Base-by-base conservation (phyloP, 2,797 vertebrate genomes). In the Lutjanus argentimaculatus region DNA sequence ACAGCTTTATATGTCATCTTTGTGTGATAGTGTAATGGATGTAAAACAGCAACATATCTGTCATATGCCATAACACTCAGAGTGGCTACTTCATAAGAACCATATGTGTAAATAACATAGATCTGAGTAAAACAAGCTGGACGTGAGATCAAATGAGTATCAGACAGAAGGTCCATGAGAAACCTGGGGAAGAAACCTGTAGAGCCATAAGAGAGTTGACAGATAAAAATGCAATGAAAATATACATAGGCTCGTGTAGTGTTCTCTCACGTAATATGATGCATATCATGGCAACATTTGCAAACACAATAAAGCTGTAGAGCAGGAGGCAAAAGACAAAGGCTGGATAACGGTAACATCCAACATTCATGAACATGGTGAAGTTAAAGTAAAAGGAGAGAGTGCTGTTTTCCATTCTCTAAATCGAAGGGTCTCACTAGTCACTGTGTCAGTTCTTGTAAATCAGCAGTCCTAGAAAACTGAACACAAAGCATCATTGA, bases 21-120 rank as follows among this genome's bases (percentile, higher is more conserved):
- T 4, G 13, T 80, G 51, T 84, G 73, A 65, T 89, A 86, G 14
- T 80, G 79, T 61, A 90, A 67, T 22, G 89, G 87, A 11, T 85
- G 57, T 63, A 83, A 89, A 8, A 89, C 82, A 45, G 88, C 85
- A 15, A 81, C 45, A 64, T 84, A 89, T 61, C 87, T 77, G 42
- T 89, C 87, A 53, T 86, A 85, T 22, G 79, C 85, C 82, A 89
- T 89, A 4, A 89, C 48, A 36, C 68, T 52, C 8, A 90, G 69
- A 12, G 86, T 67, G 13, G 73, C 80, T 25, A 80, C 7, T 70
- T 89, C 88, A 69, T 70, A 74, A 0, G 46, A 56, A 16, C 42
- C 73, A 56, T 77, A 88, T 0, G 72, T 68, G 19, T 85, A 85
- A 46, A 89, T 62, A 30, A 85, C 6, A 58, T 66, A 89, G 15